phyloP scores from a whole-genome alignment of 2,113 vertebrate species.

The Festucalex cinctus region DNA sequence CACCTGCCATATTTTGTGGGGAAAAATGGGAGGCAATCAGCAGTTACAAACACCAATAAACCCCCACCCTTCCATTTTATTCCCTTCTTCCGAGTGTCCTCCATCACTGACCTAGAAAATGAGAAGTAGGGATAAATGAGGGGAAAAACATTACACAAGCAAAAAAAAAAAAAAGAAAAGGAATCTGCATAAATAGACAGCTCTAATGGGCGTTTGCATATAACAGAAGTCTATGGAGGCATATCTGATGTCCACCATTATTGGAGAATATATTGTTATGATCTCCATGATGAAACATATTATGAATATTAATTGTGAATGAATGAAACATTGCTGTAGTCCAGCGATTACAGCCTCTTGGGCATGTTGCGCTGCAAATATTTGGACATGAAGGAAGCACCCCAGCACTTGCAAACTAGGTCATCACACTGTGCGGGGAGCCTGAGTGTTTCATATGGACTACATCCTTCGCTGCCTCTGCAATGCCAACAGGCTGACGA shows the following conservation, averaged over 20 bases:
- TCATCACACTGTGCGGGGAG: not conserved
- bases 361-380: not conserved
- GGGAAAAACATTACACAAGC: not conserved
- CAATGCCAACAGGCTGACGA: not conserved
- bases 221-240: too few species aligned
- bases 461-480: not conserved
- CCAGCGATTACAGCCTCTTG: slow-evolving; percentile 5
- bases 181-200: slow-evolving; percentile 52
- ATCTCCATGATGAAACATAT: too few species aligned
- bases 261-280: not conserved
- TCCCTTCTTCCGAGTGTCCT: slow-evolving; percentile 13
- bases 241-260: not conserved
- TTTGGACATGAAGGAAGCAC: slow-evolving; percentile 13
- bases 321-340: not conserved
- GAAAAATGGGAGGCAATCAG: slow-evolving; percentile 31
- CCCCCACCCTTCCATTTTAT: not conserved
- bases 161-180: slow-evolving; percentile 34
- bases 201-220: not conserved
- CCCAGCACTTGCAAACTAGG: slow-evolving; percentile 12
- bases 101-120: slow-evolving; percentile 59
- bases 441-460: not conserved
- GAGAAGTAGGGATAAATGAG: slow-evolving; percentile 20
- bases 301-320: too few species aligned
- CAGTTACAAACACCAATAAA: not conserved
- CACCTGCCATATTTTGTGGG: not conserved